Conservation (phyloP, 2,113 vertebrate genomes). For the Cathartes aura region DNA sequence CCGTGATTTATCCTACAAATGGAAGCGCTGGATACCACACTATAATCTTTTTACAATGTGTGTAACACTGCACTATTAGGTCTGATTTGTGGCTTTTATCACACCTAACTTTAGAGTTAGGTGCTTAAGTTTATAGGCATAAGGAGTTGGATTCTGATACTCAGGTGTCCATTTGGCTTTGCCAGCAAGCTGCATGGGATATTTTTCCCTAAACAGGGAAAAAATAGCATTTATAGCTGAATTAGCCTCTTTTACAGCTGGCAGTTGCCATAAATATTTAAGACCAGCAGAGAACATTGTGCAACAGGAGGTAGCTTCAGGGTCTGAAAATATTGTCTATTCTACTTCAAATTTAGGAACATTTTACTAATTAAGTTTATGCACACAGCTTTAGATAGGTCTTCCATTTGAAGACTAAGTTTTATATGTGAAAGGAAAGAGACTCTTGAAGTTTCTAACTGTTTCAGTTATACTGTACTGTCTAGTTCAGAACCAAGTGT, state of each 20-base stretch:
- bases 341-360: not conserved
- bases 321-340: not conserved
- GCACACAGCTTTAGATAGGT: not conserved
- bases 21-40: not conserved
- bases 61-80: not conserved
- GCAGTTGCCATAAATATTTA: not conserved
- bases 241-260: not conserved
- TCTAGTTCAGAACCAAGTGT: not conserved
- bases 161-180: not conserved
- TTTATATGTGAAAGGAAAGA: not conserved
- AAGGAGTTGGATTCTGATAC: not conserved
- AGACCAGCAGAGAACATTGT: not conserved
- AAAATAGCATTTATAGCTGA: not conserved
- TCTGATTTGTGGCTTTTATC: not conserved
- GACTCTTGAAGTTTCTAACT: not conserved
- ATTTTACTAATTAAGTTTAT: not conserved
- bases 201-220: not conserved
- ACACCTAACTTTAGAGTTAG: not conserved
- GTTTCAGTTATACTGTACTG: not conserved
- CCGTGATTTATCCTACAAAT: not conserved
- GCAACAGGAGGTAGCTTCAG: not conserved
- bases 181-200: not conserved
- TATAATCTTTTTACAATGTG: not conserved
- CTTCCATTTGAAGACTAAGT: not conserved
- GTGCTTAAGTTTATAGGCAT: not conserved